Evolutionary conservation across 2,888 invertebrate genomes (phyloP), one percentile per base, ranked within the genome.

Genomic region (Ptychoptera contaminata): DNA sequence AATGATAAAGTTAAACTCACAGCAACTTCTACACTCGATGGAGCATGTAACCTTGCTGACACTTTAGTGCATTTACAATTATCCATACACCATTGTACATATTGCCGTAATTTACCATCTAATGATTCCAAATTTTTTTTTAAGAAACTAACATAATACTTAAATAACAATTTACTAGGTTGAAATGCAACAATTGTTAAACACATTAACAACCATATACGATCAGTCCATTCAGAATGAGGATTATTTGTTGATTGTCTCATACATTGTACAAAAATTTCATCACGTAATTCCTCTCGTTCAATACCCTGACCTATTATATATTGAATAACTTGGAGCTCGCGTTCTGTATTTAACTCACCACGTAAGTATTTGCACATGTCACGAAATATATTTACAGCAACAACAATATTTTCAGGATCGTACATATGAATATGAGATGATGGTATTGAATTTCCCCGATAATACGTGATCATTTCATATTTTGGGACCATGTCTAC

Each of bases 371-470:
- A 92, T 55, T 88, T 88, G 58, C 84, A 87, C 10, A 93, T 64
- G 57, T 93, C 91, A 66, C 90, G 77, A 63, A 93, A 94, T 50
- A 91, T 83, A 51, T 77, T 81, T 56, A 92, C 90, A 5, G 93
- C 90, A 1, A 90, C 76, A 42, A 82, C 79, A 34, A 92, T 79
- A 61, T 93, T 93, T 61, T 93, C 92, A 0, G 92, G 90, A 67
- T 94, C 93, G 60, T 92, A 91, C 71, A 94, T 77, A 57, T 91
- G 91, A 55, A 94, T 83, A 63, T 93, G 93, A 0, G 93, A 92
- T 43, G 85, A 88, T 1, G 91, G 87, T 53, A 94, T 93, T 46
- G 81, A 79, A 56, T 82, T 84, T 37, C 82, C 82, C 59, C 88
- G 85, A 60, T 86, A 85, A 61, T 82, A 93, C 0, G 80, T 81